These are phyloP conservation scores for Eueremaeus valkanovi DNA, from an alignment of 2,888 invertebrate genomes.

Conservation along the genomic window DNA sequence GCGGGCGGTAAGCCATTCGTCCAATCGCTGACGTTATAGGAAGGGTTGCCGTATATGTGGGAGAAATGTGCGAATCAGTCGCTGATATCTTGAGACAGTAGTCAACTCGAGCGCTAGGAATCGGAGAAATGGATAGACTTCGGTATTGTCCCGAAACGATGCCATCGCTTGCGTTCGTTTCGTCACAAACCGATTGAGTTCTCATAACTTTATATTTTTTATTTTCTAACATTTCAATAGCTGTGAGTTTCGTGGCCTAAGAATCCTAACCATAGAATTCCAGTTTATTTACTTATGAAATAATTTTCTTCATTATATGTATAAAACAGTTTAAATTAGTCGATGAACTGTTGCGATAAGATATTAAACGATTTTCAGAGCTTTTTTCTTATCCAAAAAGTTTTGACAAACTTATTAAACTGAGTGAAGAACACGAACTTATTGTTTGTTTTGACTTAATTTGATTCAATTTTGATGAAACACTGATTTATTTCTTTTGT, in stretches of 20 bases:
- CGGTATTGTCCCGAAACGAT: not conserved
- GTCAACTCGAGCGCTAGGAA: not conserved
- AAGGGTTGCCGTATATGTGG: not conserved
- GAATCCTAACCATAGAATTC: no score
- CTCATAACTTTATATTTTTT: not conserved
- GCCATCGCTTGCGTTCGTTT: not conserved
- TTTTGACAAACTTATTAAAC: not conserved
- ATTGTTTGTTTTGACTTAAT: not conserved
- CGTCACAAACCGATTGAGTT: not conserved
- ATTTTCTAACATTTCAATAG: not conserved
- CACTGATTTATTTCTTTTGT: not conserved
- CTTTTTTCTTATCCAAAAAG: not conserved
- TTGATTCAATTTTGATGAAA: not conserved
- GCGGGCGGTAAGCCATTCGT: slow-evolving; percentile 16
- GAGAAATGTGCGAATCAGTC: slow-evolving; percentile 4
- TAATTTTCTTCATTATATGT: no score
- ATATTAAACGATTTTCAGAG: not conserved
- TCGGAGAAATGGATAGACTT: not conserved
- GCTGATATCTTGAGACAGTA: not conserved
- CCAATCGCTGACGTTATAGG: not conserved
- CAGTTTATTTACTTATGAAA: no score
- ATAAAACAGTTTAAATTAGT: no score
- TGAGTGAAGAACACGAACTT: not conserved
- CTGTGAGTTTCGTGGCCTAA: no score
- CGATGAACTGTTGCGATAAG: no score